Conservation (phyloP, 2,797 vertebrate genomes). For the Petrocephalus schoutedeni region DNA sequence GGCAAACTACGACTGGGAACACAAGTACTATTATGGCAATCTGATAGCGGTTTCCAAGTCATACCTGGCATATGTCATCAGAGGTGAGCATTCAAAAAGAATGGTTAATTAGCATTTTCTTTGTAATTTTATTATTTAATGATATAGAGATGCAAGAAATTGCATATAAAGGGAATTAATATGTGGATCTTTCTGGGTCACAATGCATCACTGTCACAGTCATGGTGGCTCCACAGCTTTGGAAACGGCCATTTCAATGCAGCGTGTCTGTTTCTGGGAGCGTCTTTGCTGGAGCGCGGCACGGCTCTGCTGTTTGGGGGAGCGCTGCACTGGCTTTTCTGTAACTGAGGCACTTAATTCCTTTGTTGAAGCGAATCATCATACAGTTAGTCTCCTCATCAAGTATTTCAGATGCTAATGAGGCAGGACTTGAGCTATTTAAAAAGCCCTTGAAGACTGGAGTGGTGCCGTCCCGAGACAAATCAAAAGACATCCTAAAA, state of each 20-base stretch:
- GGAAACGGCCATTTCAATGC: background rate
- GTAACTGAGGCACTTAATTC: background rate
- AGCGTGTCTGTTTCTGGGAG: background rate
- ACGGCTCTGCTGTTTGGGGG: background rate
- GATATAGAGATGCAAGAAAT: background rate
- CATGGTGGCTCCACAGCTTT: background rate
- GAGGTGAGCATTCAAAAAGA: conserved; percentile 68
- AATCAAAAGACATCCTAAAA: background rate
- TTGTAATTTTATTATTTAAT: background rate
- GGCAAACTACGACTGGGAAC: conserved; percentile 98
- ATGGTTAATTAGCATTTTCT: background rate
- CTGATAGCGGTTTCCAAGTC: conserved; percentile 94
- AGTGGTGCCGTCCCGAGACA: background rate
- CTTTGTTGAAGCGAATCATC: background rate
- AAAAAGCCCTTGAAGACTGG: background rate
- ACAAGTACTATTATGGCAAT: conserved; percentile 95
- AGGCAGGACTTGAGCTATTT: background rate
- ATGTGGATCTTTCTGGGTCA: background rate
- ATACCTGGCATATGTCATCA: conserved; percentile 91
- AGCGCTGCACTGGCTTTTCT: background rate
- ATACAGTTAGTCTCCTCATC: background rate
- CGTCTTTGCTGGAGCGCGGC: background rate
- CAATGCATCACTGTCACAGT: background rate
- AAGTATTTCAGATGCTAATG: background rate
- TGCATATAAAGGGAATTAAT: background rate